Conservation (phyloP, 2,888 invertebrate species). For the Himalopsyche tibetana region DNA sequence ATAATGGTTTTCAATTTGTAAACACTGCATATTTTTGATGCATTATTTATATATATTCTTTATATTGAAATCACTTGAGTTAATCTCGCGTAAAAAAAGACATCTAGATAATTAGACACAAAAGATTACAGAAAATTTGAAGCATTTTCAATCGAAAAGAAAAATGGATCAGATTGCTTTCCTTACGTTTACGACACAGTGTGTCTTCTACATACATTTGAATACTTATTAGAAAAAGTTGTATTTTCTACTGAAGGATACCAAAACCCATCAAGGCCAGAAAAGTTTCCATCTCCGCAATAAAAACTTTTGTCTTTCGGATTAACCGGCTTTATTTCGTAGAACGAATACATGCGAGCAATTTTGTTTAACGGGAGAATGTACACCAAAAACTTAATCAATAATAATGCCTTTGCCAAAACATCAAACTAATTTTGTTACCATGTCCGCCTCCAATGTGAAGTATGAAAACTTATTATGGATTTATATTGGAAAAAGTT, state of each 20-base stretch:
- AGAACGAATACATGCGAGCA: neutral
- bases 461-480: too few relatives aligned
- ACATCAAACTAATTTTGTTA: too few relatives aligned
- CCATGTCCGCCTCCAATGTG: too few relatives aligned
- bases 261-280: neutral
- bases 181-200: neutral
- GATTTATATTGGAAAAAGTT: too few relatives aligned
- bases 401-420: too few relatives aligned
- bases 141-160: neutral
- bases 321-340: neutral
- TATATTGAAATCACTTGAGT: too few relatives aligned
- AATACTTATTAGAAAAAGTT: slow-evolving; percentile 32
- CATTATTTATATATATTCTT: too few relatives aligned
- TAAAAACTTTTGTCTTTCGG: slow-evolving; percentile 11
- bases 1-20: too few relatives aligned
- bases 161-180: neutral
- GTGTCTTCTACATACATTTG: neutral
- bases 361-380: neutral
- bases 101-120: too few relatives aligned
- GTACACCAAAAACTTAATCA: too few relatives aligned
- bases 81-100: too few relatives aligned
- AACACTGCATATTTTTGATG: too few relatives aligned
- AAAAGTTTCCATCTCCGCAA: neutral
- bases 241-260: slow-evolving; percentile 2
- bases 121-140: neutral